Conservation (phyloP, 2,113 vertebrate genomes). For the Heterochromis multidens region DNA sequence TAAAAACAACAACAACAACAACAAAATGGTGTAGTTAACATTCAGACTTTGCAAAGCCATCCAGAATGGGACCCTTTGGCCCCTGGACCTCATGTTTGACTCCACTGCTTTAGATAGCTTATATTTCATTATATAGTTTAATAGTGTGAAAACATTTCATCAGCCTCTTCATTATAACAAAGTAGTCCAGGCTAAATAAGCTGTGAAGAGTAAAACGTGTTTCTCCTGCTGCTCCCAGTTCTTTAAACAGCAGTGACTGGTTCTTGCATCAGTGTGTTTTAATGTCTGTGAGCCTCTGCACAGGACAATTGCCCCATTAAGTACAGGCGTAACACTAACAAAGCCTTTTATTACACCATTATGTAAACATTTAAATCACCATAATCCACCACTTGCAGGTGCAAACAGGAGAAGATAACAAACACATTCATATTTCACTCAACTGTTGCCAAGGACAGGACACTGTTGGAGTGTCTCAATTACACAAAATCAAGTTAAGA, state of each 20-base stretch:
- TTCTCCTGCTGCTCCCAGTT: not conserved
- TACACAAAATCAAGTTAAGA: too few relatives aligned
- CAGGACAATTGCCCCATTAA: not conserved
- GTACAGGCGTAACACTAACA: not conserved
- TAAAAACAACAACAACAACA: accelerated
- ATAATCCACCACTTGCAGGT: not conserved
- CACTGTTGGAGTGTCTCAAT: not conserved
- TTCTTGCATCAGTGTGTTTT: not conserved
- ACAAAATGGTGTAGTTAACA: not conserved
- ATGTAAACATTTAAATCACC: not conserved
- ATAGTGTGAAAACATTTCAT: not conserved
- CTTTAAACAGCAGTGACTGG: not conserved
- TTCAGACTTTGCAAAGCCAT: not conserved
- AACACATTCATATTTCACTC: not conserved
- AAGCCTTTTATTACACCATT: not conserved
- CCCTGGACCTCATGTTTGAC: not conserved
- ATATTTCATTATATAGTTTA: not conserved
- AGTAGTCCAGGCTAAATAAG: not conserved
- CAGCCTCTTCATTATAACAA: not conserved
- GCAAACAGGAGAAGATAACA: not conserved
- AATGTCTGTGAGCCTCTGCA: not conserved
- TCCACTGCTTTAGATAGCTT: not conserved
- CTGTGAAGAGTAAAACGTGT: not conserved
- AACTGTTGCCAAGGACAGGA: not conserved
- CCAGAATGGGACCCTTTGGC: not conserved